Evolutionary conservation across 1,140 invertebrate species (phyloP).

Genomic region (Lysiphlebus fabarum): DNA sequence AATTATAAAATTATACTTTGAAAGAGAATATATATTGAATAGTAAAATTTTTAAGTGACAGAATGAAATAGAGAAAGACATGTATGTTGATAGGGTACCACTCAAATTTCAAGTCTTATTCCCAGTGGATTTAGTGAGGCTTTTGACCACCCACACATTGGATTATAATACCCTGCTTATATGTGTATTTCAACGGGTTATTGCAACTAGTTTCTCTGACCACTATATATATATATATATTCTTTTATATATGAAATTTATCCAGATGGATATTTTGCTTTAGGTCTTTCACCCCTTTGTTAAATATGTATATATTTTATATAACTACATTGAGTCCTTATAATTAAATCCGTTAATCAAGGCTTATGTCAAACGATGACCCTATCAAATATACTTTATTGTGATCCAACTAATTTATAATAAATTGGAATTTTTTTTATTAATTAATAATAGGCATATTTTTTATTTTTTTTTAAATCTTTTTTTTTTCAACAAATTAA

Average conservation of each 20-base stretch:
- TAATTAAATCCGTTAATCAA: conserved; percentile 52
- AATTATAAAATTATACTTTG: not conserved
- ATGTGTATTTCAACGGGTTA: too few species aligned
- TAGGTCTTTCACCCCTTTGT: conserved; percentile 2
- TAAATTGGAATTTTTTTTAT: conserved; percentile 46
- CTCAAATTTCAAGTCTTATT: conserved; percentile 38
- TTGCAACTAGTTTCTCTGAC: not conserved
- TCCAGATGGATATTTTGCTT: not conserved
- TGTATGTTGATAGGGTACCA: too few species aligned
- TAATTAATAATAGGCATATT: conserved; percentile 35
- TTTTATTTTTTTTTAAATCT: too few species aligned
- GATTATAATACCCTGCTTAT: conserved; percentile 23
- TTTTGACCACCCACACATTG: conserved; percentile 1
- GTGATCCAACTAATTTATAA: conserved; percentile 52
- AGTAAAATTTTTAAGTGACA: conserved; percentile 4
- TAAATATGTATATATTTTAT: conserved; percentile 2
- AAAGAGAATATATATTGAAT: not conserved
- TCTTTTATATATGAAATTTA: not conserved
- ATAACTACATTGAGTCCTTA: conserved; percentile 23
- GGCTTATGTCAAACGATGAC: conserved; percentile 47
- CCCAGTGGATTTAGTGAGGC: conserved; percentile 25
- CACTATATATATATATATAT: not conserved
- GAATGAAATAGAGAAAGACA: not conserved
- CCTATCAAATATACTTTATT: conserved; percentile 53
- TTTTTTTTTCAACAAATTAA: too few species aligned